phyloP scores from a whole-genome alignment of 2,113 vertebrate species.

The Panthera tigris region DNA sequence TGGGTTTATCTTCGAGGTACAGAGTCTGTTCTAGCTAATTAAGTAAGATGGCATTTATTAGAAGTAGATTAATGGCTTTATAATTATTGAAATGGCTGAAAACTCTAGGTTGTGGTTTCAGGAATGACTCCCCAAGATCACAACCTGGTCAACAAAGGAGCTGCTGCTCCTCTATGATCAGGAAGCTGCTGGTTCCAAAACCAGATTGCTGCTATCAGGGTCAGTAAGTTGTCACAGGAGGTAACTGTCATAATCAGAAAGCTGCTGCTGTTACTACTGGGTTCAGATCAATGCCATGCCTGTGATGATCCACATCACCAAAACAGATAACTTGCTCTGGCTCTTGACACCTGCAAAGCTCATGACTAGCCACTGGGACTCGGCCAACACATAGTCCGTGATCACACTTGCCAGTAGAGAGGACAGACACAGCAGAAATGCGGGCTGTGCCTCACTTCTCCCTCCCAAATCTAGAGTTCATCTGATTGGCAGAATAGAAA shows the following conservation, averaged over 20 bases:
- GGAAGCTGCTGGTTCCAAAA: neutral
- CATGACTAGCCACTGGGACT: neutral
- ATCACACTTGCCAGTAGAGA: neutral
- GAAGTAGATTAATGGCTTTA: neutral
- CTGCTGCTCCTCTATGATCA: neutral
- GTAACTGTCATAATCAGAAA: neutral
- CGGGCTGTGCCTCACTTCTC: neutral
- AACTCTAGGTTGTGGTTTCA: neutral
- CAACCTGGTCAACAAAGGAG: neutral
- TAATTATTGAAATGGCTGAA: neutral
- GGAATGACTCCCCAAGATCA: neutral
- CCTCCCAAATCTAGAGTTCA: neutral
- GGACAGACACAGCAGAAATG: neutral
- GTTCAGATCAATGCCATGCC: neutral
- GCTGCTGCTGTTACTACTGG: neutral
- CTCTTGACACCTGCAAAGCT: neutral
- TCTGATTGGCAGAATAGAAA: neutral
- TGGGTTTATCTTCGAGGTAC: neutral
- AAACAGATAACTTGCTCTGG: neutral
- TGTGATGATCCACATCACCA: neutral
- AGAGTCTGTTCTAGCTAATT: neutral
- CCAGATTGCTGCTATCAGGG: neutral
- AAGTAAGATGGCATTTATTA: neutral
- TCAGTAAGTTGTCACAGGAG: neutral
- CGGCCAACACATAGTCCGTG: rapidly evolving